These are phyloP conservation scores for Pantelozetes paolii DNA, from an alignment of 2,888 invertebrate species.

Conservation along the genomic window DNA sequence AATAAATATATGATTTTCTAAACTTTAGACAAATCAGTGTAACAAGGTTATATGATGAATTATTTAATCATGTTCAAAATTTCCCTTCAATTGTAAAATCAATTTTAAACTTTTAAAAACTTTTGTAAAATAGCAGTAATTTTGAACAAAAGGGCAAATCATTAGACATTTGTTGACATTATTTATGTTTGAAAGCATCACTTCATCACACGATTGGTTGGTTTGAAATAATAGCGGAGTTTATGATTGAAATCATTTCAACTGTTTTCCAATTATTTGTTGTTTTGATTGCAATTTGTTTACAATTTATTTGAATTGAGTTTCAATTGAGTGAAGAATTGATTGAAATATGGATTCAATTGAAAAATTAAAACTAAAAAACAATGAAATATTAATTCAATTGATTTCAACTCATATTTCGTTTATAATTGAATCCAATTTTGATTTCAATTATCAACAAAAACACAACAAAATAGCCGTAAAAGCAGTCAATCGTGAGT, in stretches of 20 bases:
- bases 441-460: slow-evolving; percentile 19
- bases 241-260: slow-evolving; percentile 6
- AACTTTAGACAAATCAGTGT: too few species aligned
- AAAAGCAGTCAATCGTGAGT: not conserved
- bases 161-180: not conserved
- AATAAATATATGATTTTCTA: too few species aligned
- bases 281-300: not conserved
- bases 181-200: not conserved
- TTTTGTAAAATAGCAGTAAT: too few species aligned
- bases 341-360: slow-evolving; percentile 27
- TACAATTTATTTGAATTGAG: not conserved
- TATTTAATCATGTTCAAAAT: too few species aligned
- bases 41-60: too few species aligned
- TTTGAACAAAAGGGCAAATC: not conserved
- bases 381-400: slow-evolving; percentile 15
- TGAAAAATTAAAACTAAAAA: slow-evolving; percentile 27
- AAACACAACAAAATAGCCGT: not conserved
- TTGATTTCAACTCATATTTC: slow-evolving; percentile 38
- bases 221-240: slow-evolving; percentile 16
- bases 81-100: too few species aligned
- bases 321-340: not conserved
- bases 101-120: too few species aligned
- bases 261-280: not conserved
- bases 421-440: slow-evolving; percentile 35
- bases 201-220: not conserved